Base-by-base conservation (phyloP, 1,140 invertebrate genomes). In the Marisa cornuarietis region DNA sequence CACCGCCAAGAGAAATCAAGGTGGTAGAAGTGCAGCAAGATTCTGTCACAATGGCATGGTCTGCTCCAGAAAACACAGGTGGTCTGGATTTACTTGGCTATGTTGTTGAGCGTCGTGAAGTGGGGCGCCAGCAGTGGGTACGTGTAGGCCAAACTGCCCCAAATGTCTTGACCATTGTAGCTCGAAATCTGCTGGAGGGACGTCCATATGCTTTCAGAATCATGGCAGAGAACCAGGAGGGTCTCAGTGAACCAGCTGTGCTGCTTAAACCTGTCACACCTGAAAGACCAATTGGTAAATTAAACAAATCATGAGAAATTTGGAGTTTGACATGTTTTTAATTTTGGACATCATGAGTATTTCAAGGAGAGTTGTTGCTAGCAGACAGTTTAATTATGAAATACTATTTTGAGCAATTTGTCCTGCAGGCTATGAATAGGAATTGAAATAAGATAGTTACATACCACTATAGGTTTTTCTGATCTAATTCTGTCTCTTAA, bases 151-250 rank as follows among this genome's bases (percentile, higher is more conserved):
- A 85, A 20, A 85, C 86, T 14, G 83, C 83, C 51, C 79, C 85
- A 31, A 77, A 85, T 66, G 81, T 83, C 20, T 86, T 83, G 24
- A 82, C 85, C 75, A 90, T 85, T 77, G 87, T 83, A 26, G 85
- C 90, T 5, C 84, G 87, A 14, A 88, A 88, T 87, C 92, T 99
- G 5, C 95, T 97, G 84, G 97, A 98, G 92, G 96, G 96, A 62
- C 96, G 98, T 86, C 95, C 97, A 83, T 99, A 99, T 91, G 96
- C 96, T 86, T 99, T 99, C 94, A 92, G 97, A 73, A 95, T 99
- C 0, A 94, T 95, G 81, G 98, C 98, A 52, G 96, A 98, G 0
- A 99, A 99, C 89, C 95, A 95, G 84, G 95, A 97, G 88, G 98
- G 98, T 5, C 96, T 89, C 20, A 87, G 89, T 78, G 83, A 88